These are phyloP conservation scores for Microcebus ravelobensis DNA, from an alignment of 2,113 vertebrate species.

Conservation along the genomic window DNA sequence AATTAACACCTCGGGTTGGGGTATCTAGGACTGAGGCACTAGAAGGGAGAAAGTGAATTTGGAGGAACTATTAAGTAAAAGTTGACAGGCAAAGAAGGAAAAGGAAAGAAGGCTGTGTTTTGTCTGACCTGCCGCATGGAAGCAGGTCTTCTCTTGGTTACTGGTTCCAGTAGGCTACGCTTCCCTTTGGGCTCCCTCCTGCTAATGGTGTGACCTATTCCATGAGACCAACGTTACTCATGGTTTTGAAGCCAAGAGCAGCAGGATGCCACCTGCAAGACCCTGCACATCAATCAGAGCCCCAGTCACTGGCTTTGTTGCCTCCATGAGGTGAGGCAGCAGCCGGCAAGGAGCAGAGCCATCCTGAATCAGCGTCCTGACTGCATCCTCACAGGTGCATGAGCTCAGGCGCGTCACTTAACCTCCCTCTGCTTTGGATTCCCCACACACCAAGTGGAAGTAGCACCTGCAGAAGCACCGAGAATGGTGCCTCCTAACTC, in stretches of 20 bases:
- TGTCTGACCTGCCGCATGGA: neutral
- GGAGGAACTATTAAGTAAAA: neutral
- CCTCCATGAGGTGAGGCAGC: neutral
- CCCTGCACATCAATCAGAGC: neutral
- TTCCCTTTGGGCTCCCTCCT: neutral
- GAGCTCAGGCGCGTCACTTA: neutral
- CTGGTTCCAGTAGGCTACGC: neutral
- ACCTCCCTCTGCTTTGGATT: neutral
- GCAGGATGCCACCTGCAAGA: no score
- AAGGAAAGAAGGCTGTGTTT: neutral
- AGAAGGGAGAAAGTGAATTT: neutral
- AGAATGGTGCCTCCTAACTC: neutral
- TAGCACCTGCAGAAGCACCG: neutral
- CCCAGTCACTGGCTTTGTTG: neutral
- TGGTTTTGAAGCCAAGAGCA: neutral
- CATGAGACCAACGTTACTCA: accelerated
- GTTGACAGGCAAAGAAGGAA: neutral
- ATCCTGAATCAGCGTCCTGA: neutral
- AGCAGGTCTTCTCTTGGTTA: neutral
- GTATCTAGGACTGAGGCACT: neutral
- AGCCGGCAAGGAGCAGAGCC: neutral
- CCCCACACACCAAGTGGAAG: no score
- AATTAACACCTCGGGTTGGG: neutral
- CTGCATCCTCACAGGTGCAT: neutral
- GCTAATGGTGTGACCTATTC: neutral